Base-by-base conservation (phyloP, 2,888 invertebrate species). In the Caenorhabditis zanzibari region DNA sequence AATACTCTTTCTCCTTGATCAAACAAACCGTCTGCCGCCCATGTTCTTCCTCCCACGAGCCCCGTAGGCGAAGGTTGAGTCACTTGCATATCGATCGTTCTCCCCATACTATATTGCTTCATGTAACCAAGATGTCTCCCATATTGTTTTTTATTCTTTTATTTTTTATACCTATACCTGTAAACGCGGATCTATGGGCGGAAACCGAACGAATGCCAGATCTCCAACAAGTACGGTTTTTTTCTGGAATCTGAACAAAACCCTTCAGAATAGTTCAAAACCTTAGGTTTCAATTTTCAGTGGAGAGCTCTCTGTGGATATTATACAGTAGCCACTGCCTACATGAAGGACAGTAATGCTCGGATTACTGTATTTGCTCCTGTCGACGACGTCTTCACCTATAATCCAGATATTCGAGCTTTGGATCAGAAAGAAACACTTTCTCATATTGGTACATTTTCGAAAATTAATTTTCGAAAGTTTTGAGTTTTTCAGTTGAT, bases 361-460 rank as follows among this genome's bases (percentile, higher is more conserved):
- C 71, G 89, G 64, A 82, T 87, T 59, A 81, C 81, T 4, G 84
- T 84, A 14, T 92, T 92, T 69, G 92, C 92, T 12, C 92, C 92
- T n/a, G 91, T 92, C 38, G 91, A 92, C 77, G 92, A 92, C 74
- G 92, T 92, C 28, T 92, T 92, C 85, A 88, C 90, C 9, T 92
- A 92, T 85, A 92, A 92, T 85, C 92, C 92, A 1, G 87, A 90
- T 69, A 87, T 92, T 44, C 66, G 91, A 59, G 92, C 91, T 12
- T 81, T 92, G 82, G 89, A 89, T 82, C 91, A 91, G 80, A 91
- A 87, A 72, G 92, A 92, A 71, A 88, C 90, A 5, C 85, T 92
- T 41, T 87, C 88, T 47, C 92, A 92, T 83, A 90, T 92, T 73
- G 92, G 92, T 92, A 68, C 19, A 35, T 56, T 26, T 26, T 26